Base-by-base conservation (phyloP, 2,888 invertebrate genomes). In the Calameuta pallipes region DNA sequence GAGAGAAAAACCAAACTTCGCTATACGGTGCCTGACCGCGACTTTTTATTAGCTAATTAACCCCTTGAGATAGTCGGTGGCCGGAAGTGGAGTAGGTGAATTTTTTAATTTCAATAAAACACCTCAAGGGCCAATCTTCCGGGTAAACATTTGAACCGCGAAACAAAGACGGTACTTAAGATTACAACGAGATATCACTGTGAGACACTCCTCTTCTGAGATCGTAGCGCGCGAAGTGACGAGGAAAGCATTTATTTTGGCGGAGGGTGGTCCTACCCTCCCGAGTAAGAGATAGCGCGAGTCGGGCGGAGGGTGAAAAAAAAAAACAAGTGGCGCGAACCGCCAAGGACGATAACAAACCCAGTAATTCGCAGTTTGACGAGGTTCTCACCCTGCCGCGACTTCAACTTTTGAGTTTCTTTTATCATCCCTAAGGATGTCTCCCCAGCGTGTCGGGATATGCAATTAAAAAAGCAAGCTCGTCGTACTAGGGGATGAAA, bases 341-440 rank as follows among this genome's bases (percentile, higher is more conserved):
- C 56, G 12, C 86, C 87, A 82, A 87, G 86, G 82, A 85, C 79
- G 89, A 88, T 90, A 90, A 90, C 89, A 90, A 91, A 88, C 82
- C 87, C 86, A 88, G 88, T 91, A 91, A 91, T 91, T 91, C 86
- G 87, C 86, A 87, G 87, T 89, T 91, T 90, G 90, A 90, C 88
- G 91, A 89, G 87, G 30, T 13, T 71, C 87, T 83, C 85, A 86
- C 82, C 78, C 84, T 79, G 82, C 83, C 83, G 79, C 82, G 80
- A 70, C 75, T 77, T 77, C 77, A 77, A 81, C 83, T 84, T 86
- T 83, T 83, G 79, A 85, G 83, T 83, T 79, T 69, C 74, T 77
- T 75, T 78, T 77, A 84, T 84, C 80, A 81, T 80, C 77, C 73
- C 68, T 15, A 79, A 69, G 82, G 83, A 89, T 88, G 88, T 90